These are phyloP conservation scores for Dynastes hyllus DNA, from an alignment of 2,888 invertebrate genomes.

Conservation along the genomic window DNA sequence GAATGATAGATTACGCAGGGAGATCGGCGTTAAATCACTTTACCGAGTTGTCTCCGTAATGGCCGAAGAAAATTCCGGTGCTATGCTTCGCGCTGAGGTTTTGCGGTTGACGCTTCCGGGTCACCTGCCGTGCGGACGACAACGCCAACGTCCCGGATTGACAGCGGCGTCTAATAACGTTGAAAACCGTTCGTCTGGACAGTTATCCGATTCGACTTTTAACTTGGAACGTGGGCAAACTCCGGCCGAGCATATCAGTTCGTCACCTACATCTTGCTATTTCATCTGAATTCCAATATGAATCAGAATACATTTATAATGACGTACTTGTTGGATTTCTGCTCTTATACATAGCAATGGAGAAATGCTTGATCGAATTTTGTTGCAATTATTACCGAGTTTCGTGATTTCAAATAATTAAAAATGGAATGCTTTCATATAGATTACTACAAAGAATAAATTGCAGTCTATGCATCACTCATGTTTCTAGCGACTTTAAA, in stretches of 20 bases:
- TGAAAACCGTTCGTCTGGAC: constrained; percentile 51
- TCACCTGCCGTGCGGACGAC: constrained; percentile 54
- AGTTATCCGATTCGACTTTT: constrained; percentile 19
- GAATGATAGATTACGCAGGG: constrained; percentile 46
- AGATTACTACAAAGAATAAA: too few relatives aligned
- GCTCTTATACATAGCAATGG: too few relatives aligned
- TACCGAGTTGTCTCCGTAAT: constrained; percentile 39
- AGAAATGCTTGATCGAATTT: too few relatives aligned
- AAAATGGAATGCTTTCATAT: too few relatives aligned
- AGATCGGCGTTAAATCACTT: constrained; percentile 50
- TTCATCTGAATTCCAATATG: too few relatives aligned
- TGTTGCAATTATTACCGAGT: too few relatives aligned
- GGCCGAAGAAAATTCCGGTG: constrained; percentile 52
- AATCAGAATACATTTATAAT: too few relatives aligned
- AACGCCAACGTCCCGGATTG: constrained; percentile 54
- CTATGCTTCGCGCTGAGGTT: constrained; percentile 35
- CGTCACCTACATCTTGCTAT: too few relatives aligned
- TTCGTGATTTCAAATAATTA: too few relatives aligned
- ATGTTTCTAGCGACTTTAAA: too few relatives aligned
- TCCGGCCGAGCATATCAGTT: neutral
- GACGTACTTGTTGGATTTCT: too few relatives aligned
- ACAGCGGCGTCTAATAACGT: constrained; percentile 58
- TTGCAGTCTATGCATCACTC: too few relatives aligned
- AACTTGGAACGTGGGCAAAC: neutral
- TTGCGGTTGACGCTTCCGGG: constrained; percentile 57